These are phyloP conservation scores for Podiceps cristatus DNA, from an alignment of 2,113 vertebrate species.

Conservation along the genomic window DNA sequence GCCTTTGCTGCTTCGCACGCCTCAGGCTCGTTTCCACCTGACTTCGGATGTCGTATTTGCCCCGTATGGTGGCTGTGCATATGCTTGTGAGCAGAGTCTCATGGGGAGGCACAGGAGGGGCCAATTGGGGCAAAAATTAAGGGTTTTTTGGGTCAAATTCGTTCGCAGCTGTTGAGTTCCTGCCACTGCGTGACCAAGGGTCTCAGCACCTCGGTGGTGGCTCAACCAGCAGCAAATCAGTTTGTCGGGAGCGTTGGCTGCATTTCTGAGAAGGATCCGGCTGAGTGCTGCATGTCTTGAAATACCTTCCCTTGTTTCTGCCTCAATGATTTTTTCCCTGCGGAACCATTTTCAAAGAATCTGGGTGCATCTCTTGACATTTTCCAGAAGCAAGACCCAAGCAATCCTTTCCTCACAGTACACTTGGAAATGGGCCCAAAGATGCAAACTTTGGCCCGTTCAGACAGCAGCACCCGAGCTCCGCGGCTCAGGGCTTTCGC, in stretches of 20 bases:
- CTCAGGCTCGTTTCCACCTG: background rate
- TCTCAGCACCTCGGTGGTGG: background rate
- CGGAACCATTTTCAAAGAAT: background rate
- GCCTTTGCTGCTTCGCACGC: background rate
- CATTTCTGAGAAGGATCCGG: background rate
- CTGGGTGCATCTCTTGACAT: background rate
- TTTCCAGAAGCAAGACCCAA: background rate
- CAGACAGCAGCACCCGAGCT: background rate
- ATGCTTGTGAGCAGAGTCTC: background rate
- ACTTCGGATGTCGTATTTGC: rapidly evolving
- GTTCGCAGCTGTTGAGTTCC: background rate
- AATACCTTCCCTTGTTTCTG: background rate
- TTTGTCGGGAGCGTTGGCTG: background rate
- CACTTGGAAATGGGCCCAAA: background rate
- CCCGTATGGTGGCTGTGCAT: rapidly evolving
- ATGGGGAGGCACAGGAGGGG: background rate
- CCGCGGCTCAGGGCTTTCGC: background rate
- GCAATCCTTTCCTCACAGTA: background rate
- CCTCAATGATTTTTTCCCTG: background rate
- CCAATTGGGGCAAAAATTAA: background rate
- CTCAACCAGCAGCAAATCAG: background rate
- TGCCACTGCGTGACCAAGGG: no score
- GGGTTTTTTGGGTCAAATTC: rapidly evolving
- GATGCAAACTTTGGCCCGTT: background rate
- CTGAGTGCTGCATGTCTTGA: background rate